phyloP scores from a whole-genome alignment of 2,888 invertebrate species.

The Nomada ferruginata region DNA sequence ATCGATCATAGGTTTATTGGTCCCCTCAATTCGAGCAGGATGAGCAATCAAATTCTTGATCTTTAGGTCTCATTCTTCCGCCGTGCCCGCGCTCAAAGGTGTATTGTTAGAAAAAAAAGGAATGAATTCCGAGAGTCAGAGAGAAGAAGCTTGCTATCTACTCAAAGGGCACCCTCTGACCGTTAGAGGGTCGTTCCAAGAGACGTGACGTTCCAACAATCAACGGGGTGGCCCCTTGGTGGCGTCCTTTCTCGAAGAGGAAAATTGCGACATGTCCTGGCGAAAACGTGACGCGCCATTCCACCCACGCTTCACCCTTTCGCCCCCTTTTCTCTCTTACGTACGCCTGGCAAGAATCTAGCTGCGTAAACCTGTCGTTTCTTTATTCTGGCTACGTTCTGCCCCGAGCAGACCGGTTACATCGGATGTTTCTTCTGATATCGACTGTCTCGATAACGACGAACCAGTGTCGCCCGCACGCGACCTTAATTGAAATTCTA shows the following conservation, averaged over 20 bases:
- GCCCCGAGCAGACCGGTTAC: slow-evolving; percentile 53
- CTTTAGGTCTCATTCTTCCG: background rate
- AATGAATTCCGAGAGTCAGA: slow-evolving; percentile 2
- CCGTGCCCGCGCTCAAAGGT: slow-evolving; percentile 15
- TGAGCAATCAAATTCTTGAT: slow-evolving; percentile 6
- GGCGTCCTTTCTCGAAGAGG: slow-evolving; percentile 68
- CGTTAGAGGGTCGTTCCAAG: slow-evolving; percentile 66
- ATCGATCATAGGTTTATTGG: slow-evolving; percentile 11
- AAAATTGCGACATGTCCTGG: slow-evolving; percentile 70
- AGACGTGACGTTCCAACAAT: slow-evolving; percentile 69
- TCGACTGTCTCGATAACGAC: slow-evolving; percentile 54
- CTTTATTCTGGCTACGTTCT: slow-evolving; percentile 54
- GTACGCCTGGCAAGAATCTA: slow-evolving; percentile 47
- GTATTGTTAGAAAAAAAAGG: slow-evolving; percentile 39
- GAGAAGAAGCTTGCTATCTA: slow-evolving; percentile 1
- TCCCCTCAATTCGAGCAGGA: background rate
- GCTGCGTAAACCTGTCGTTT: slow-evolving; percentile 51
- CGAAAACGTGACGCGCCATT: slow-evolving; percentile 62
- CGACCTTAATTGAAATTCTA: slow-evolving; percentile 33
- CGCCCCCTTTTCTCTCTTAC: slow-evolving; percentile 23
- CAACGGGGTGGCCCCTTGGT: slow-evolving; percentile 37
- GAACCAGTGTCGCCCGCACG: slow-evolving; percentile 37
- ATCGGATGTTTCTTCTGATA: slow-evolving; percentile 53
- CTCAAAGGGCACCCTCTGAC: slow-evolving; percentile 52
- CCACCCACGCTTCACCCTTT: background rate